These are phyloP conservation scores for Chromoteleia sp. DNA, from an alignment of 2,888 invertebrate species.

Conservation along the genomic window DNA sequence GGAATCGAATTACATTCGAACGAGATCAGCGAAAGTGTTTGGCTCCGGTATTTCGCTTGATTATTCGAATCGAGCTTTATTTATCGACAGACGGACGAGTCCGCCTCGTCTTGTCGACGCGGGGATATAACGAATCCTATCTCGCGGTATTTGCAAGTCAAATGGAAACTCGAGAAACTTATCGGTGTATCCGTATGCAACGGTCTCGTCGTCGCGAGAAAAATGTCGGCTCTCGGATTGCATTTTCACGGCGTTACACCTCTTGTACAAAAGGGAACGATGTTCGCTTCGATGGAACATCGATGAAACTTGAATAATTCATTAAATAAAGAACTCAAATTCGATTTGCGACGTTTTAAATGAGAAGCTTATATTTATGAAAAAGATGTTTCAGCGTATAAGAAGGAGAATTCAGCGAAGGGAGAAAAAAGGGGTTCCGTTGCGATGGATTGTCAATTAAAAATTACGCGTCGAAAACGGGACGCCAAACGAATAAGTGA, in stretches of 20 bases:
- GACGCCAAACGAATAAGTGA: slow-evolving; percentile 38
- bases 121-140: slow-evolving; percentile 67
- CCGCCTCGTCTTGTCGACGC: slow-evolving; percentile 39
- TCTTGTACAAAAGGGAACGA: slow-evolving; percentile 46
- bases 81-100: slow-evolving; percentile 72
- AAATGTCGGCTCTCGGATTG: slow-evolving; percentile 57
- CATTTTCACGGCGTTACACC: slow-evolving; percentile 55
- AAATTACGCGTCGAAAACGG: slow-evolving; percentile 11
- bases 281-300: slow-evolving; percentile 37
- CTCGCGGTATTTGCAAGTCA: slow-evolving; percentile 75
- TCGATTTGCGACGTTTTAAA: slow-evolving; percentile 29
- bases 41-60: slow-evolving; percentile 69
- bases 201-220: slow-evolving; percentile 64
- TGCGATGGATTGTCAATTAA: slow-evolving; percentile 57
- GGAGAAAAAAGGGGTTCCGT: not conserved
- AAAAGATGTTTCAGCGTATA: slow-evolving; percentile 5
- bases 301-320: slow-evolving; percentile 54
- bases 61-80: slow-evolving; percentile 76
- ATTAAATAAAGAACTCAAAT: slow-evolving; percentile 39
- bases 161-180: slow-evolving; percentile 74
- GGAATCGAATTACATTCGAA: slow-evolving; percentile 49
- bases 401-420: not conserved
- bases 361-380: slow-evolving; percentile 48
- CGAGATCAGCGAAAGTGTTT: slow-evolving; percentile 54
- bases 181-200: slow-evolving; percentile 76